Conservation (phyloP, 1,140 invertebrate species). For the Pogonomyrmex barbatus region DNA sequence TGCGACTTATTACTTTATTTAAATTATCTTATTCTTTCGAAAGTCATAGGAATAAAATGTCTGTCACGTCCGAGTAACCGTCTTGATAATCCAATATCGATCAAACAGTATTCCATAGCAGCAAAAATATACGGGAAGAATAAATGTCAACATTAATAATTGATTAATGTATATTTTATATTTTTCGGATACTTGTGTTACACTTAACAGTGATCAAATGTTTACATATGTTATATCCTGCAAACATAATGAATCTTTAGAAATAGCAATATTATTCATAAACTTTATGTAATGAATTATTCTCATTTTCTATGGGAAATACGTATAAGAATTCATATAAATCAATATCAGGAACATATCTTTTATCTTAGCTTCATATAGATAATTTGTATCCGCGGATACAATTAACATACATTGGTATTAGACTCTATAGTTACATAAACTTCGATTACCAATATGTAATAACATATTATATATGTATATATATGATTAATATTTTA, state of each 20-base stretch:
- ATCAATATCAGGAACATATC: neutral
- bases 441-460: slow-evolving; percentile 24
- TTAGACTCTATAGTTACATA: slow-evolving; percentile 22
- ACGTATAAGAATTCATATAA: slow-evolving; percentile 1
- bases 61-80: neutral
- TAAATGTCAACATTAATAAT: slow-evolving; percentile 4
- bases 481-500: slow-evolving; percentile 17
- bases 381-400: neutral
- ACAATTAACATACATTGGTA: slow-evolving; percentile 32
- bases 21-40: neutral
- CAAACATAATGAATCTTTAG: slow-evolving; percentile 5
- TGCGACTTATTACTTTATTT: neutral
- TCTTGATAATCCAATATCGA: slow-evolving; percentile 52
- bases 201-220: slow-evolving; percentile 56
- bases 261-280: slow-evolving; percentile 20
- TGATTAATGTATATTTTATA: slow-evolving; percentile 62
- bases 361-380: slow-evolving; percentile 14
- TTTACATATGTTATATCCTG: slow-evolving; percentile 12
- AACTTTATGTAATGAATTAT: slow-evolving; percentile 39
- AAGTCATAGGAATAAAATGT: neutral
- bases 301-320: slow-evolving; percentile 6
- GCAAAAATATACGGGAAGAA: slow-evolving; percentile 20
- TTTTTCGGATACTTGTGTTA: slow-evolving; percentile 44
- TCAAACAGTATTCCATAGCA: slow-evolving; percentile 65
- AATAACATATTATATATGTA: slow-evolving; percentile 1